A percentile compares a stretch with the other conserved stretches of the same genome.
phyloP scores from a whole-genome alignment of 1,140 invertebrate species.

The Drosophila teissieri region DNA sequence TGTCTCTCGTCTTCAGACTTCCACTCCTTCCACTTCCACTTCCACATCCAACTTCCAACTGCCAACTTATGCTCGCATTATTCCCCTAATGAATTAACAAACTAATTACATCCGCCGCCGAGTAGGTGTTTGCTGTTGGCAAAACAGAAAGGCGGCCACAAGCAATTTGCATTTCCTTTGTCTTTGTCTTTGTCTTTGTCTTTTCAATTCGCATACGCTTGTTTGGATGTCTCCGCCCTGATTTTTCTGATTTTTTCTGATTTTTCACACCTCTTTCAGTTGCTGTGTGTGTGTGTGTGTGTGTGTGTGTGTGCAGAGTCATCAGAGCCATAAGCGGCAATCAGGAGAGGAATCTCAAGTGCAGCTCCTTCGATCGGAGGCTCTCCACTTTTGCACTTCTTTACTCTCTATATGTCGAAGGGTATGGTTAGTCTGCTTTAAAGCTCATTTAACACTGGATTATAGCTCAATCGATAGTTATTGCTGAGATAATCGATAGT shows the following conservation, averaged over 20 bases:
- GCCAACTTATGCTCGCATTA: neutral
- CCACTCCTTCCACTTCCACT: neutral
- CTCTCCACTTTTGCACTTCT: neutral
- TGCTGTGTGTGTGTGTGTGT: conserved; percentile 2
- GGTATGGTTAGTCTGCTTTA: too few species aligned
- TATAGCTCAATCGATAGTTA: too few species aligned
- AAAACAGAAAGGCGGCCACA: conserved; percentile 61
- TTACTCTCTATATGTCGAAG: neutral
- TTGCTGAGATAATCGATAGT: too few species aligned
- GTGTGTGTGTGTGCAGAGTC: conserved; percentile 8
- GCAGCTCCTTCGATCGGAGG: conserved; percentile 3
- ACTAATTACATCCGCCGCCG: conserved; percentile 77
- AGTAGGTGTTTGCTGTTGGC: conserved; percentile 77
- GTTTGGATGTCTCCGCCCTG: conserved; percentile 70
- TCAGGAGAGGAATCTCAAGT: conserved; percentile 40
- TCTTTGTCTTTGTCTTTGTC: conserved; percentile 25
- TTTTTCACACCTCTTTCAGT: conserved; percentile 74
- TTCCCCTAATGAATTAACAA: conserved; percentile 58
- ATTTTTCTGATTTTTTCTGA: conserved; percentile 69
- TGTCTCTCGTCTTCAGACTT: conserved; percentile 19
- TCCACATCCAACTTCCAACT: too few species aligned
- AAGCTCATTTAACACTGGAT: too few species aligned
- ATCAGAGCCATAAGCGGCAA: conserved; percentile 3
- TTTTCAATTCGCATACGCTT: conserved; percentile 27
- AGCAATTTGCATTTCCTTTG: conserved; percentile 72